Conservation (phyloP, 2,113 vertebrate genomes). For the Pardalotus punctatus region DNA sequence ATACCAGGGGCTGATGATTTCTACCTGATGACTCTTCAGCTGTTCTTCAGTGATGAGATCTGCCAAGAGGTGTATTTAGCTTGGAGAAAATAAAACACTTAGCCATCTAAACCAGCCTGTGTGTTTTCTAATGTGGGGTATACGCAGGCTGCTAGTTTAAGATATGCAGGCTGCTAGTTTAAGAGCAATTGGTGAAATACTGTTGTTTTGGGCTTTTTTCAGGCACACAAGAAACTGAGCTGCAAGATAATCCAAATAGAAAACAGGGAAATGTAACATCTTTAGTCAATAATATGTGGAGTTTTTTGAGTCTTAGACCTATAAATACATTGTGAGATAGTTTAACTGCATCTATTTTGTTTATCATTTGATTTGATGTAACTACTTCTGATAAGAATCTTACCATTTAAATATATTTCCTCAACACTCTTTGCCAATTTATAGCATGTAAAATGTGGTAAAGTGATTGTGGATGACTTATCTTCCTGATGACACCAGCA, state of each 20-base stretch:
- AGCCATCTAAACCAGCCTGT: background rate
- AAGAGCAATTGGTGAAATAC: background rate
- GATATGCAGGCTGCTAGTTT: background rate
- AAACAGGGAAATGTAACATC: background rate
- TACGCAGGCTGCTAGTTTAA: background rate
- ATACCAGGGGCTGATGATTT: background rate
- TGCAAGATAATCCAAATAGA: background rate
- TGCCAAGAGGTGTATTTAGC: background rate
- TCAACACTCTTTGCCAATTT: background rate
- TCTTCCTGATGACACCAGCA: background rate
- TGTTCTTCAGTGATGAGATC: background rate
- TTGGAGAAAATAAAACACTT: background rate
- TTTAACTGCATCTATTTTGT: background rate
- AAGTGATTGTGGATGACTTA: background rate
- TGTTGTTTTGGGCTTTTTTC: background rate
- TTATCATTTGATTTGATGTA: background rate
- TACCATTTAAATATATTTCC: background rate
- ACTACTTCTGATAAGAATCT: background rate
- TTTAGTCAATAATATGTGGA: accelerated
- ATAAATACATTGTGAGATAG: background rate
- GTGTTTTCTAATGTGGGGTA: background rate
- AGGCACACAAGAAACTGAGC: background rate
- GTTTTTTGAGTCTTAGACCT: background rate
- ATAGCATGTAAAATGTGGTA: background rate
- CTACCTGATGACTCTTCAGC: background rate